Conservation (phyloP, 2,797 vertebrate genomes). For the Chromobotia macracanthus region DNA sequence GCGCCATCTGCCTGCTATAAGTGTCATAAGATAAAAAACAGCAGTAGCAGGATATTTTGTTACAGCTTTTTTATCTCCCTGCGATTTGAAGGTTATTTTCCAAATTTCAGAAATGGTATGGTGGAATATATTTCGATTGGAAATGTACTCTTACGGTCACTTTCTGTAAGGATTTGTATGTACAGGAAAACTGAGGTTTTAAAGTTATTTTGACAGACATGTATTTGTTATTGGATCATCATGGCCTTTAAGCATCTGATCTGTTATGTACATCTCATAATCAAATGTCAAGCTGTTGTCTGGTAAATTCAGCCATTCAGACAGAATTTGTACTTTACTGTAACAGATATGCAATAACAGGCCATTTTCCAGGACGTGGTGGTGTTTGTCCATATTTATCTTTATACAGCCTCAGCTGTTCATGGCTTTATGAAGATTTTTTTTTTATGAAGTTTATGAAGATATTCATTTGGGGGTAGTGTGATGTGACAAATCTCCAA, state of each 20-base stretch:
- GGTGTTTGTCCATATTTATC: not conserved
- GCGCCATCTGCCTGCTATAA: constrained; percentile 76
- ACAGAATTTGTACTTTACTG: not conserved
- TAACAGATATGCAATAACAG: not conserved
- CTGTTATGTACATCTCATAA: constrained; percentile 13
- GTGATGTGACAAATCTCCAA: not conserved
- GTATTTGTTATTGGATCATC: not conserved
- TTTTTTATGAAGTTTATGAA: not conserved
- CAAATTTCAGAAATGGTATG: not conserved
- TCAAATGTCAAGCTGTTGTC: constrained; percentile 17
- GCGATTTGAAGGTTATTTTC: not conserved
- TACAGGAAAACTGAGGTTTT: not conserved
- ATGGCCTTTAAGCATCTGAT: not conserved
- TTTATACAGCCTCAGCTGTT: not conserved
- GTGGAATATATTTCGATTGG: constrained; percentile 1
- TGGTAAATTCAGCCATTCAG: not conserved
- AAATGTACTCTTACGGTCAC: not conserved
- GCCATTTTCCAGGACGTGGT: not conserved
- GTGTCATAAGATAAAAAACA: constrained; percentile 53
- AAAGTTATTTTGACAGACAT: not conserved
- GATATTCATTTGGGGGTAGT: not conserved
- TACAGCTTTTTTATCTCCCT: not conserved
- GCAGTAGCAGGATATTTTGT: not conserved
- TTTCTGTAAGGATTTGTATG: not conserved
- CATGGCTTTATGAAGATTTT: not conserved